Base-by-base conservation (phyloP, 2,888 invertebrate genomes). In the Lasius platythorax region DNA sequence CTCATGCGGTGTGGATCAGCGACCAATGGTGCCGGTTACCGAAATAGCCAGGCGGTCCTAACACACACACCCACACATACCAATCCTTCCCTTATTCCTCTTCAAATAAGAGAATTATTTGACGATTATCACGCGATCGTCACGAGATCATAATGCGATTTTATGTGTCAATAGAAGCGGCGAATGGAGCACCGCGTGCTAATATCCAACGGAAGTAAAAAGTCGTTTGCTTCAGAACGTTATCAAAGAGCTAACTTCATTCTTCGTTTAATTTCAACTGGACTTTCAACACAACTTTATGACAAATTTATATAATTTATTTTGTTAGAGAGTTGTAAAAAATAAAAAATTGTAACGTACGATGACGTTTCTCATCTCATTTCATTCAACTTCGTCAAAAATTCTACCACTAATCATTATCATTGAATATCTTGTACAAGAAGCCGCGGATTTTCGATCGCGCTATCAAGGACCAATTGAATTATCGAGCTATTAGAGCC, bases 91-190 rank as follows among this genome's bases (percentile, higher is more conserved):
- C 76, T 76, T 50, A 30, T 40, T 8, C 18, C 56, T 53, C 30
- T 8, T 43, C 23, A 73, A 73, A 43, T 12, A 74, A 74, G 43
- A 75, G 43, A 33, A 78, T 78, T 15, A 37, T 6, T 1, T n/a
- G 37, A 33, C 15, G 12, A 23, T 40, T 40, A 67, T 43, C 43
- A 23, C 9, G 33, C 5, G 12, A 37, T 37, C 70, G 15, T 11
- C 43, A 23, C 37, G 40, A 33, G 58, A 46, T 23, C 61, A 15
- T 73, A 61, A 28, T n/a, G 15, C 66, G 15, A 53, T 50, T 76
- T 70, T 37, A 50, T 23, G 37, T 18, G 37, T 37, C 12, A 15
- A 28, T n/a, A 63, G 50, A 18, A 50, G 2, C 15, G 46, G 11
- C 11, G 28, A 73, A 33, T 4, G 9, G 46, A 33, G 4, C n/a